phyloP scores from a whole-genome alignment of 2,113 vertebrate genomes.

The Protobothrops mucrosquamatus region DNA sequence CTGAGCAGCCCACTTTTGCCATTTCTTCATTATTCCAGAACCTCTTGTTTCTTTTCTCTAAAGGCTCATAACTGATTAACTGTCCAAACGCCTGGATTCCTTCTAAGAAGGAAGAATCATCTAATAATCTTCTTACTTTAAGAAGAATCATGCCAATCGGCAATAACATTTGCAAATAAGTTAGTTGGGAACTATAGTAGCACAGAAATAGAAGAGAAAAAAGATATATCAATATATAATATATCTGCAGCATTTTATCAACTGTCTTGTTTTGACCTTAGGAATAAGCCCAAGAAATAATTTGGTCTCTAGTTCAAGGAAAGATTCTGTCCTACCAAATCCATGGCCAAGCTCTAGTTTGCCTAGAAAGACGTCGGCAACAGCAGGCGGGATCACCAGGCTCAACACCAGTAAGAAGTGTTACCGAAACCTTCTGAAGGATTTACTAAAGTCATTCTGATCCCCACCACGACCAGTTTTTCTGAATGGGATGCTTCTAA shows the following conservation, averaged over 20 bases:
- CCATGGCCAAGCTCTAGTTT: constrained; percentile 79
- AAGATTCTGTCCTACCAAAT: constrained; percentile 75
- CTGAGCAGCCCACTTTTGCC: background rate
- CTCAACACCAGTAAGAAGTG: constrained; percentile 80
- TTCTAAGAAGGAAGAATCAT: background rate
- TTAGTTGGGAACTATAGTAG: background rate
- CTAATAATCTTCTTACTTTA: background rate
- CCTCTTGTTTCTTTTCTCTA: background rate
- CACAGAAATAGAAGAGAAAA: background rate
- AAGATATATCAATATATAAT: background rate
- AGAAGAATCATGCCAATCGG: background rate
- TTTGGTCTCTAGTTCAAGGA: constrained; percentile 72
- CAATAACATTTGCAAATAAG: background rate
- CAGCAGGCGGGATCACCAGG: constrained; percentile 74
- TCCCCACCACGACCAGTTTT: background rate
- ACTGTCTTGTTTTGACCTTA: constrained; percentile 52
- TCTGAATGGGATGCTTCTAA: background rate
- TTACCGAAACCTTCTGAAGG: background rate
- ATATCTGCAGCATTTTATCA: background rate
- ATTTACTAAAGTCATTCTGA: background rate
- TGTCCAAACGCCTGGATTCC: background rate
- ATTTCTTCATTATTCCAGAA: background rate
- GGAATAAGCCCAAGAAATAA: constrained; percentile 86
- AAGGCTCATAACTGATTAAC: background rate
- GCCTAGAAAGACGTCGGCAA: constrained; percentile 68